Evolutionary conservation across 1,140 invertebrate species (phyloP), one percentile per base, ranked within the genome.

Genomic region (Conopomorpha cramerella): DNA sequence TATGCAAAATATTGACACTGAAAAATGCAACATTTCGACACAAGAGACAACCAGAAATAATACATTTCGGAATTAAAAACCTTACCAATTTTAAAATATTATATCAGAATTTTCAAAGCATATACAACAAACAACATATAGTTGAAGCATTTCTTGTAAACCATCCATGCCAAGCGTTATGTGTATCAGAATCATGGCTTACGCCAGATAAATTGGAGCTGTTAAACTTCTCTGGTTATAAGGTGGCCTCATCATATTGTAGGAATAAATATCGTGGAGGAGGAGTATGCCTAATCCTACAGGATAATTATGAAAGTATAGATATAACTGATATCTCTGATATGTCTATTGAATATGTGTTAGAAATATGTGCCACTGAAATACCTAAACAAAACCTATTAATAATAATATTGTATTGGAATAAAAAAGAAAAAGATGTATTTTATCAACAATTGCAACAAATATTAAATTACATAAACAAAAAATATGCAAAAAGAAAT

Each of bases 311-410:
- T 11, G 18, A 37, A 15, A 30, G 30, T 31, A 10, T 37, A 30
- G 29, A 37, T 16, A 13, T 23, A 10, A 2, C n/a, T 14, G 19
- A 30, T 6, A 7, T 37, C 13, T 3, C 6, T 1, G 26, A n/a
- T 12, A 10, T 26, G 34, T 2, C 8, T 15, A 16, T 30, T 16
- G 29, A 30, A 8, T 30, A 16, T 30, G 17, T 30, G 2, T 30
- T 30, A 16, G 29, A 32, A 32, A 6, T 17, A n/a, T 32, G 30
- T 17, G 30, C 30, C 3, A 32, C 19, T n/a, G 30, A 32, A 32
- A 32, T 32, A 11, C 12, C 2, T 32, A 32, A 32, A 4, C 2
- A 16, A 1, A 32, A 32, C 6, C 16, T n/a, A 17, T n/a, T 32
- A 32, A 6, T 32, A 32, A 32, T 32, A 17, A 17, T 32, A 6